These are phyloP conservation scores for Dryomyza anilis DNA, from an alignment of 2,888 invertebrate genomes.

Conservation along the genomic window DNA sequence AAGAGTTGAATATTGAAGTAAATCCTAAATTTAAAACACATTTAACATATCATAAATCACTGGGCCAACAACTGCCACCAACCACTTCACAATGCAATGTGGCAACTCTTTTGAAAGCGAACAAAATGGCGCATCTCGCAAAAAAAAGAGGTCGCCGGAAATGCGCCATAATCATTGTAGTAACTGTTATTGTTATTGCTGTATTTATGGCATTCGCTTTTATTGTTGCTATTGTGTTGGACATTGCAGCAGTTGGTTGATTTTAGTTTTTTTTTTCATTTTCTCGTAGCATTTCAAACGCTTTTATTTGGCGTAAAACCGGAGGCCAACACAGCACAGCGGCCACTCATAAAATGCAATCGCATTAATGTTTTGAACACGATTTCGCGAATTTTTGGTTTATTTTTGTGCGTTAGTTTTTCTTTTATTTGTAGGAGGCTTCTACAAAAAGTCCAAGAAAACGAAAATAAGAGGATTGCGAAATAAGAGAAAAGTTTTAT, in stretches of 20 bases:
- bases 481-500: too few relatives aligned
- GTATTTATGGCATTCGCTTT: background rate
- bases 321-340: background rate
- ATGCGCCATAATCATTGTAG: background rate
- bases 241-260: background rate
- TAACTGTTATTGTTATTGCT: background rate
- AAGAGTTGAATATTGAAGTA: background rate
- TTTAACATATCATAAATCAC: background rate
- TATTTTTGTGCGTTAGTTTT: too few relatives aligned
- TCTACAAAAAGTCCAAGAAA: too few relatives aligned
- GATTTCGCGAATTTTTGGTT: too few relatives aligned
- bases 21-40: background rate
- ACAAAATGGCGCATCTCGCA: too few relatives aligned
- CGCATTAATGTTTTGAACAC: background rate
- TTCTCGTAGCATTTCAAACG: background rate
- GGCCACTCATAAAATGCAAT: background rate
- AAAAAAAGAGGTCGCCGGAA: background rate
- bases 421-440: too few relatives aligned
- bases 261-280: background rate
- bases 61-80: too few relatives aligned
- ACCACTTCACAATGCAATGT: background rate
- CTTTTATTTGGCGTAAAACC: background rate
- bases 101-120: background rate
- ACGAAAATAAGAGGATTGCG: too few relatives aligned
- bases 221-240: background rate